Conservation (phyloP, 2,797 vertebrate species). For the Artibeus jamaicensis region DNA sequence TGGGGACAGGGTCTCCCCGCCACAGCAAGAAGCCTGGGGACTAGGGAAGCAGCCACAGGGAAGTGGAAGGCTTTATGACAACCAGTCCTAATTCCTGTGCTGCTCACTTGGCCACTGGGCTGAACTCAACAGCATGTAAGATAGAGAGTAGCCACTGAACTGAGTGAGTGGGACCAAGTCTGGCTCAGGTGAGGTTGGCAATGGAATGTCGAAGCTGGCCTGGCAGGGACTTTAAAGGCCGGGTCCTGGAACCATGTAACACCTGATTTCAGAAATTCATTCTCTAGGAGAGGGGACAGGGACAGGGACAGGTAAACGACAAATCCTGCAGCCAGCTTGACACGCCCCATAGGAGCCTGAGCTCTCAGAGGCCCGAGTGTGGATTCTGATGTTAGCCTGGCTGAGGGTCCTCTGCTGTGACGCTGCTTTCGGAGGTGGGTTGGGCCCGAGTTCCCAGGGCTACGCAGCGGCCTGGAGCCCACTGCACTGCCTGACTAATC, state of each 20-base stretch:
- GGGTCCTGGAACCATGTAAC: slow-evolving; percentile 21
- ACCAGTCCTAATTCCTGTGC: neutral
- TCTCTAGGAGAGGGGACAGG: neutral
- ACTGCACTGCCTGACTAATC: neutral
- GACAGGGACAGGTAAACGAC: neutral
- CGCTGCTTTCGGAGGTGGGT: neutral
- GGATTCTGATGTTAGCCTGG: neutral
- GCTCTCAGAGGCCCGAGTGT: neutral
- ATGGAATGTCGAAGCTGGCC: slow-evolving; percentile 55
- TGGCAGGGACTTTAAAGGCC: slow-evolving; percentile 1
- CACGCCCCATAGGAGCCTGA: neutral
- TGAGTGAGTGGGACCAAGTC: neutral
- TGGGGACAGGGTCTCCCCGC: neutral
- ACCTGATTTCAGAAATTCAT: slow-evolving; percentile 5
- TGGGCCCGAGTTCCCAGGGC: neutral
- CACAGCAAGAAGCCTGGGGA: neutral
- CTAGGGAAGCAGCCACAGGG: neutral
- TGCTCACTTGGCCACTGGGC: neutral
- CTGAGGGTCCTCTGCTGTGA: neutral
- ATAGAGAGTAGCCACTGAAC: slow-evolving; percentile 13
- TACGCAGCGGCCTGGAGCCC: neutral
- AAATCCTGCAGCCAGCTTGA: neutral
- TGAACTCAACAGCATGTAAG: slow-evolving; percentile 18
- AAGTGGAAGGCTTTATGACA: neutral
- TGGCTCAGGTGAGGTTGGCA: slow-evolving; percentile 33